Evolutionary conservation across 1,140 invertebrate genomes (phyloP).

Genomic region (Bombyx mandarina): DNA sequence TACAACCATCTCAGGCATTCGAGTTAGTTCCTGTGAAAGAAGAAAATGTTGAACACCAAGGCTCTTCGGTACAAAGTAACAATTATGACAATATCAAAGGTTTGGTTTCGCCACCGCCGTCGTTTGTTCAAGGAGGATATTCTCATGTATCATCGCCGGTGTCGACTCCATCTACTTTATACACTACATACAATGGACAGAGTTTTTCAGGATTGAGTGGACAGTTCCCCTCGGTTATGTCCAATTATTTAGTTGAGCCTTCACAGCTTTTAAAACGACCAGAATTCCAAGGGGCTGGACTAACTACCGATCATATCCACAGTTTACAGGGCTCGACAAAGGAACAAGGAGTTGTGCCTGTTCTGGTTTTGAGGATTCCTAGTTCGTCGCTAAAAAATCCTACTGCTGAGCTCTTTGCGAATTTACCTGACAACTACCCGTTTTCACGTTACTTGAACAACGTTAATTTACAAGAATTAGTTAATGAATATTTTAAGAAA

Average conservation of each 20-base stretch:
- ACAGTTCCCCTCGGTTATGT: conserved; percentile 65
- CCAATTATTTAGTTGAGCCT: conserved; percentile 55
- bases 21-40: conserved; percentile 58
- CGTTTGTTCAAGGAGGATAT: conserved; percentile 15
- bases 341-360: conserved; percentile 65
- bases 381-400: conserved; percentile 71
- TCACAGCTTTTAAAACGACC: conserved; percentile 56
- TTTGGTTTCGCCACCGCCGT: conserved; percentile 26
- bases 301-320: conserved; percentile 32
- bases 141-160: conserved; percentile 1
- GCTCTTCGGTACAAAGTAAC: conserved; percentile 16
- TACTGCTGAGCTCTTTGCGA: conserved; percentile 66
- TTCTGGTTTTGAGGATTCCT: conserved; percentile 71
- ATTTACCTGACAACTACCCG: conserved; percentile 70
- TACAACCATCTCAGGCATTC: conserved; percentile 64
- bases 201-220: conserved; percentile 55
- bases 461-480: conserved; percentile 65
- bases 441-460: conserved; percentile 67
- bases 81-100: conserved; percentile 31
- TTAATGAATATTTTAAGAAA: conserved; percentile 61
- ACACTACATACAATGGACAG: conserved; percentile 65
- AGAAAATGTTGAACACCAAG: conserved; percentile 40
- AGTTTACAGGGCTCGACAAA: conserved; percentile 37
- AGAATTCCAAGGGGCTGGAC: conserved; percentile 53
- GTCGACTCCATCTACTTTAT: conserved; percentile 37